A percentile compares a stretch with the other conserved stretches of the same genome.
These are phyloP conservation scores for Parnassius mnemosyne DNA, from an alignment of 2,888 invertebrate species.

Conservation along the genomic window DNA sequence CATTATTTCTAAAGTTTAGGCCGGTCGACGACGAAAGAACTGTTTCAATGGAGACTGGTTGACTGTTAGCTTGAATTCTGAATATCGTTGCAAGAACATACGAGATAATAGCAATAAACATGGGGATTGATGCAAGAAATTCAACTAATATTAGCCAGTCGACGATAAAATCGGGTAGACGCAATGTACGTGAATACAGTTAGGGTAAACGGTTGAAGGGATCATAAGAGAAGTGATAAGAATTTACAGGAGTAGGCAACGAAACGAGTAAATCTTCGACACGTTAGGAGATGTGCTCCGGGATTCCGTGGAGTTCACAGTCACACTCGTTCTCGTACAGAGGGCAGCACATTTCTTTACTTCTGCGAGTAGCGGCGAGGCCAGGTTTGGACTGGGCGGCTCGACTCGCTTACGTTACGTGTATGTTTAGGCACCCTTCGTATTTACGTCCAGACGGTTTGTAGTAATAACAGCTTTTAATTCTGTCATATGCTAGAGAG, in stretches of 20 bases:
- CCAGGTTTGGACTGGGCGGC: no score
- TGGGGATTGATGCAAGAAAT: not conserved
- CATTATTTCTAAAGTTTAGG: not conserved
- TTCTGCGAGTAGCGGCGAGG: not conserved
- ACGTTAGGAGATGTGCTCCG: not conserved
- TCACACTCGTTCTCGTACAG: not conserved
- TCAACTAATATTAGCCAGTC: conserved; percentile 4
- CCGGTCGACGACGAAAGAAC: not conserved
- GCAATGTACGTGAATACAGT: conserved; percentile 36
- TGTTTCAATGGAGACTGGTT: not conserved
- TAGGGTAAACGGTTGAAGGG: conserved; percentile 74
- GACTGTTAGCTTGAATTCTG: not conserved
- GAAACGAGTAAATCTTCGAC: conserved; percentile 13
- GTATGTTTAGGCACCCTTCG: conserved; percentile 5
- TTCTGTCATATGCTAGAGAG: conserved; percentile 28
- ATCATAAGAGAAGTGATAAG: conserved; percentile 62
- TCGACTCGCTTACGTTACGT: conserved; percentile 6
- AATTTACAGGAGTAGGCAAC: conserved; percentile 31
- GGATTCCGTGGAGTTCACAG: not conserved
- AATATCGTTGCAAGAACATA: not conserved
- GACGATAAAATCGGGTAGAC: conserved; percentile 22
- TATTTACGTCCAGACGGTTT: conserved; percentile 32
- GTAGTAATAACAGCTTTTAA: conserved; percentile 23
- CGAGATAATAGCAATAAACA: not conserved
- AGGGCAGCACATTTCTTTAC: not conserved